Conservation (phyloP, 2,113 vertebrate genomes). For the Zosterops borbonicus region DNA sequence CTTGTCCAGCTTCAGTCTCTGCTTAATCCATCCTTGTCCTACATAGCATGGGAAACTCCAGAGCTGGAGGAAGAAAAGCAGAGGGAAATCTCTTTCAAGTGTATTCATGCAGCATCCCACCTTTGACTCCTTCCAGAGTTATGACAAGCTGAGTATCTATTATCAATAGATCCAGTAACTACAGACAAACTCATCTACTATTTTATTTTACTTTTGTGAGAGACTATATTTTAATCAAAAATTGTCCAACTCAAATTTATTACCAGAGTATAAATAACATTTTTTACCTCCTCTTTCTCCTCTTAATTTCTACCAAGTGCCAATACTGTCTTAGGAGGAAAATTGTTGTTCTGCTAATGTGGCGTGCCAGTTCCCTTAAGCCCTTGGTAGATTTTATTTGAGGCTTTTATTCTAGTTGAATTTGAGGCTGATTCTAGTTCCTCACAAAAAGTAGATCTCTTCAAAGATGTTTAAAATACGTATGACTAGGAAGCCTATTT, state of each 20-base stretch:
- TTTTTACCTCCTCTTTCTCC: not conserved
- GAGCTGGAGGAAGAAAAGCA: not conserved
- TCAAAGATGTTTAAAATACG: not conserved
- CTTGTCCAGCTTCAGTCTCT: not conserved
- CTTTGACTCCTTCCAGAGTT: not conserved
- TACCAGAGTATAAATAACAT: not conserved
- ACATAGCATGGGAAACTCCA: not conserved
- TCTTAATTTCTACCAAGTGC: not conserved
- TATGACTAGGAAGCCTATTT: conserved; percentile 12
- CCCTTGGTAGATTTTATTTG: not conserved
- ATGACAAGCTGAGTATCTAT: not conserved
- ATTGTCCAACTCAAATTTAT: not conserved
- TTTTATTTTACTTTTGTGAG: not conserved
- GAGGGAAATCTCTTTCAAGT: not conserved
- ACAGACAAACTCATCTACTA: not conserved
- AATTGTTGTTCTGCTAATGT: not conserved
- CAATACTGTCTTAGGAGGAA: not conserved
- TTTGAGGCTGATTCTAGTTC: not conserved
- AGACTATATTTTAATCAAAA: not conserved
- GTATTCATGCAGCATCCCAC: not conserved
- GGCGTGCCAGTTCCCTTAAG: not conserved
- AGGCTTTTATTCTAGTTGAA: not conserved
- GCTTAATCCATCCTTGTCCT: not conserved
- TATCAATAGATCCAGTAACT: not conserved
- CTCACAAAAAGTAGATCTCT: not conserved